Evolutionary conservation across 1,140 invertebrate species (phyloP), one percentile per base, ranked within the genome.

Genomic region (Saxidomus purpurata): DNA sequence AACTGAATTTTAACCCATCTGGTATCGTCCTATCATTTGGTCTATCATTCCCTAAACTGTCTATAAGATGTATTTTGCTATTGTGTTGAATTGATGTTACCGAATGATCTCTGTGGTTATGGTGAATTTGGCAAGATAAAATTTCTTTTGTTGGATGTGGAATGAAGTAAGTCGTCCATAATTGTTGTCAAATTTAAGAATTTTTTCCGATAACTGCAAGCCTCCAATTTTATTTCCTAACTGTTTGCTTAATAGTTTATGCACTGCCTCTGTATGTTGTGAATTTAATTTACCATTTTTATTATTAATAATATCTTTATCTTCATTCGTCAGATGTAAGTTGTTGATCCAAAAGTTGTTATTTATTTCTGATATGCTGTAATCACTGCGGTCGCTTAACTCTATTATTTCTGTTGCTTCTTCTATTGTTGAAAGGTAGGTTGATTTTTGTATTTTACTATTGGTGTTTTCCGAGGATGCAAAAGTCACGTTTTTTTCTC

Each of bases 91-190:
- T 77, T 11, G 74, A 77, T 40, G 74, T 40, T 3, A 77, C 74
- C 74, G 36, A 77, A 49, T 79, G 76, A 36, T 79, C 76, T 52
- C 52, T 79, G 25, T 79, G 76, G 19, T 38, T 74, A 19, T 40
- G n/a, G 22, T 74, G 69, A 6, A 74, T 74, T 19, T 74, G 69
- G 40, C 69, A 74, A 17, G 36, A 74, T 69, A 69, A 9, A 6
- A 15, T n/a, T 31, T n/a, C n/a, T 8, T 25, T 38, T 22, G 69
- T 40, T 38, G 69, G 13, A 2, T 74, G 34, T 40, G 52, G 11
- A 31, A 17, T 8, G 1, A n/a, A 28, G 22, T 52, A 43, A 15
- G 34, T 43, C 25, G 2, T 52, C 76, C 76, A 79, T 6, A 25
- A 13, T 79, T n/a, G 28, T 79, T 9, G 15, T 49, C 15, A 28